These are phyloP conservation scores for Drosophila paranaensis DNA, from an alignment of 2,888 invertebrate species.

Conservation along the genomic window DNA sequence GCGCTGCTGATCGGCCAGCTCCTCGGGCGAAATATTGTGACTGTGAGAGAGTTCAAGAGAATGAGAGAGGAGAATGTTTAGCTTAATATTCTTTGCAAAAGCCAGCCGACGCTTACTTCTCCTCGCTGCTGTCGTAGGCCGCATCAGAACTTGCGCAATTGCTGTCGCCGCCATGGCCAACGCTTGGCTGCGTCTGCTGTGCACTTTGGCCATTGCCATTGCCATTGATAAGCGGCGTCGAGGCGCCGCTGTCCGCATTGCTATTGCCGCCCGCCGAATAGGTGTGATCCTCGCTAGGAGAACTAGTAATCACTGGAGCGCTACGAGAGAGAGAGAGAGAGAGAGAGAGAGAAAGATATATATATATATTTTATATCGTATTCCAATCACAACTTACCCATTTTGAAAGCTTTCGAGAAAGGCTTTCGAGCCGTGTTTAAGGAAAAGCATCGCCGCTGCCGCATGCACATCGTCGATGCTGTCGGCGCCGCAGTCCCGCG, in stretches of 20 bases:
- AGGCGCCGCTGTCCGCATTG: slow-evolving; percentile 75
- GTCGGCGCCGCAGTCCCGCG: slow-evolving; percentile 85
- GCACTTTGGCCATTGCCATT: slow-evolving; percentile 32
- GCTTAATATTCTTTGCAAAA: too few species aligned
- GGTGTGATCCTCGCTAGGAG: slow-evolving; percentile 96
- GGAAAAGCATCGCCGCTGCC: slow-evolving; percentile 94
- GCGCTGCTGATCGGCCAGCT: slow-evolving; percentile 89
- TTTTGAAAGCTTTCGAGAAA: slow-evolving; percentile 85
- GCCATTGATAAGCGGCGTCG: slow-evolving; percentile 76
- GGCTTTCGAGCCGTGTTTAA: slow-evolving; percentile 93
- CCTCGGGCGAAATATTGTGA: slow-evolving; percentile 84
- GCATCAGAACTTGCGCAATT: slow-evolving; percentile 86
- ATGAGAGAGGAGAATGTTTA: background rate
- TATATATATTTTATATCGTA: background rate
- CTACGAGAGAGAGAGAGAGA: slow-evolving; percentile 52
- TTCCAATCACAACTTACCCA: slow-evolving; percentile 70
- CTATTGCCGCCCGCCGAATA: slow-evolving; percentile 89
- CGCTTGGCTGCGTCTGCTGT: slow-evolving; percentile 46
- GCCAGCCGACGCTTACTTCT: slow-evolving; percentile 83
- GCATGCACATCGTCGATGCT: slow-evolving; percentile 92
- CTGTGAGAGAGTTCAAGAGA: slow-evolving; percentile 46
- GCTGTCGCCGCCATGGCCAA: slow-evolving; percentile 82
- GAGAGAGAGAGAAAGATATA: background rate
- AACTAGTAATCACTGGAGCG: slow-evolving; percentile 90
- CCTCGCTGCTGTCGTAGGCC: slow-evolving; percentile 87